Evolutionary conservation across 2,888 invertebrate genomes (phyloP), one percentile per base, ranked within the genome.

Genomic region (Leptopterna dolabrata): DNA sequence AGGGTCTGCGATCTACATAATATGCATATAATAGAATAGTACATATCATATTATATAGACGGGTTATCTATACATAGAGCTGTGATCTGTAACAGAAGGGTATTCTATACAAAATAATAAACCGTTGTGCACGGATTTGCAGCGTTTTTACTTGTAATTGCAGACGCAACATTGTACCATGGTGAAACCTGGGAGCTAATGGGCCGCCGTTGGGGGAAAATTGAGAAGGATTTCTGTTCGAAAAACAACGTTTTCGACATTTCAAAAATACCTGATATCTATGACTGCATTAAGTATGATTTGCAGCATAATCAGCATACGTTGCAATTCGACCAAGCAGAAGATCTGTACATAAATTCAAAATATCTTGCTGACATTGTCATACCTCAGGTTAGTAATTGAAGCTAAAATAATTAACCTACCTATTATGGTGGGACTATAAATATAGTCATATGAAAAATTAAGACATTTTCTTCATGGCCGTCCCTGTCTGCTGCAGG

Each of bases 131-230:
- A n/a, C n/a, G n/a, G n/a, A n/a, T n/a, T n/a, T n/a, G n/a, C n/a
- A n/a, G n/a, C n/a, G n/a, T n/a, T 36, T 36, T 36, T 36, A 36
- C 36, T 36, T 36, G 7, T 47, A 19, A 70, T 81, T 83, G 19
- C 91, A 95, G 98, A 98, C 91, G 96, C 97, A 3, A 96, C 97
- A 88, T 93, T 99, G 9, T 99, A 99, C 92, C 98, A 99, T 91
- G 98, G 98, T 4, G 99, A 99, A 93, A 98, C 98, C 0, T 99
- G 99, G 99, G 99, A 99, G 91, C 93, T 99, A 89, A 98, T 99
- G 96, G 97, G 97, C 7, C 94, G 99, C 27, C 94, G 99, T 16
- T 99, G 99, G 99, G 97, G 97, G 70, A 99, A 99, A 93, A 96
- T 99, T 86, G 98, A 99, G 91, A 99, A 99, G 92, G 99, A 99